Base-by-base conservation (phyloP, 2,888 invertebrate species). In the Balanococcus diminutus region DNA sequence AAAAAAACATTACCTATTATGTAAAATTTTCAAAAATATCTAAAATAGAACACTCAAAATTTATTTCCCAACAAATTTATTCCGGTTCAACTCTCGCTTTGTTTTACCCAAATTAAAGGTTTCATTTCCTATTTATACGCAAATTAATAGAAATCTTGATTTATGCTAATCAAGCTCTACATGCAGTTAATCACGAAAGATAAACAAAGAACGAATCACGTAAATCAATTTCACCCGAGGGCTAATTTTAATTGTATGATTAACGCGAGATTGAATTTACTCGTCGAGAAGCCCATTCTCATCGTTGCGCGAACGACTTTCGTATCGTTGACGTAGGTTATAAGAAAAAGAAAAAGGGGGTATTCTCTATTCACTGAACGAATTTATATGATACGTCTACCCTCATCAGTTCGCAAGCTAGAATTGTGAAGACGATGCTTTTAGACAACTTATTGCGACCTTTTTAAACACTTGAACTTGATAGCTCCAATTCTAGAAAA, bases 401-500 rank as follows among this genome's bases (percentile, higher is more conserved):
- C 67, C 67, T 67, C 67, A 67, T 67, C 28, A 67, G 67, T 31
- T 16, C 28, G 28, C 14, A 28, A 67, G 28, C 67, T 67, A 28
- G 67, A 67, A 67, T 67, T 19, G 28, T 16, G 67, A 67, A 67
- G 67, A 16, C 28, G 67, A 67, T 16, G 67, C 28, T 67, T 67
- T 67, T 28, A 28, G 28, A 67, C 67, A 67, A 67, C 28, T 67
- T 67, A 56, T 56, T 56, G 56, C 56, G 67, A 67, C 67, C 67
- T 67, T 67, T 67, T 67, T 67, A 67, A 67, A 67, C 67, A 67
- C 67, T 67, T 67, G 67, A 67, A 67, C 67, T 67, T 67, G 67
- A 67, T 67, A 67, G 67, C 67, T 67, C 4, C 67, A 28, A 28
- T 67, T 67, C 28, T 14, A 67, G 67, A 67, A 56, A 56, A 67